A percentile compares a stretch with the other conserved stretches of the same genome.
phyloP scores from a whole-genome alignment of 2,113 vertebrate species.

The Camelus bactrianus region DNA sequence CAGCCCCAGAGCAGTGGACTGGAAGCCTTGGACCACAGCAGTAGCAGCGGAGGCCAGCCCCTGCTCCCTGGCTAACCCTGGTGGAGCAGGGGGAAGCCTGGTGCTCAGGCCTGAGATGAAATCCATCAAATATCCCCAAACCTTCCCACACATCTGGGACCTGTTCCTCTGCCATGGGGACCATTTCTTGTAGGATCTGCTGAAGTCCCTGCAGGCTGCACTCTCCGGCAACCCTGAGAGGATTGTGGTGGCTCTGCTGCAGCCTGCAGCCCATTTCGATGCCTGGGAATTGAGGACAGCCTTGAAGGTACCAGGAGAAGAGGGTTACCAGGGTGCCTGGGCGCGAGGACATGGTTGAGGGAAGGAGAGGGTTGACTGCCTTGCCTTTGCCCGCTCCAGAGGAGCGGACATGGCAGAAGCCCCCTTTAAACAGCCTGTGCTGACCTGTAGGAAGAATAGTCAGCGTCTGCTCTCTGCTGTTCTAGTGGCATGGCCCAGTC shows the following conservation, averaged over 20 bases:
- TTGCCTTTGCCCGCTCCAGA: not conserved
- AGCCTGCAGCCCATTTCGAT: slow-evolving; percentile 64
- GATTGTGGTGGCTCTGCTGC: slow-evolving; percentile 75
- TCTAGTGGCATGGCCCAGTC: not conserved
- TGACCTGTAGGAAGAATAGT: not conserved
- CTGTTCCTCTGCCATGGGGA: rapidly evolving
- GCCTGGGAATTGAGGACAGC: slow-evolving; percentile 79
- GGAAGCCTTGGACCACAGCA: not conserved
- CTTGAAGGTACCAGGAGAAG: slow-evolving; percentile 78
- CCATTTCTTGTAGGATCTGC: slow-evolving; percentile 74
- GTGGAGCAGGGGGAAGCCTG: not conserved
- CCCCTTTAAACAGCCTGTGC: not conserved
- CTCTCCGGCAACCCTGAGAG: slow-evolving; percentile 77
- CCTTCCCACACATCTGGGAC: too few relatives aligned
- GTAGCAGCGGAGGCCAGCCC: not conserved
- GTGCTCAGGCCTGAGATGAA: not conserved
- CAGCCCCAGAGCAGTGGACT: not conserved
- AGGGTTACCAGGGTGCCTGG: not conserved
- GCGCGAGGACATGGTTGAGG: not conserved
- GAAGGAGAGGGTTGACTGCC: not conserved
- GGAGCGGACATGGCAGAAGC: not conserved
- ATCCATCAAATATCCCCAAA: not conserved
- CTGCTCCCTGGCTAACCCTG: not conserved
- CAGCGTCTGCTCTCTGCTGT: not conserved
- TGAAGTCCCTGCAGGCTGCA: slow-evolving; percentile 71